phyloP scores from a whole-genome alignment of 2,797 vertebrate genomes.

The Podargus strigoides region DNA sequence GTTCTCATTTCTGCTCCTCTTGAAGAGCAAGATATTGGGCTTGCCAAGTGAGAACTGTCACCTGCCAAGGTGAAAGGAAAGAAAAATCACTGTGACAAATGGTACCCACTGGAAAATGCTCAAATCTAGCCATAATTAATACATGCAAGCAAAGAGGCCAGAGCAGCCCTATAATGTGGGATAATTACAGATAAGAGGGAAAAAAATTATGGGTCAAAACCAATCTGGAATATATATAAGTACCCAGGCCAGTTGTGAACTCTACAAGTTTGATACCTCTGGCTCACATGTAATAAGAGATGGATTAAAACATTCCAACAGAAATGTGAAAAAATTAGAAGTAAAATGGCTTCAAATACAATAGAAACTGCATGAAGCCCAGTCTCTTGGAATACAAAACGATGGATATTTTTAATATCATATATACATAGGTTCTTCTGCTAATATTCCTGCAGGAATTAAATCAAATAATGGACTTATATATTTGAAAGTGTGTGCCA shows the following conservation, averaged over 20 bases:
- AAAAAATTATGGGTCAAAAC: not conserved
- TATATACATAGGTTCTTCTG: not conserved
- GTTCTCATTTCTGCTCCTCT: not conserved
- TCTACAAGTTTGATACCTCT: not conserved
- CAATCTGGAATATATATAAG: not conserved
- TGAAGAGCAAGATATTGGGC: not conserved
- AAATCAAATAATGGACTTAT: conserved; percentile 1
- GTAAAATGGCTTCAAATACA: not conserved
- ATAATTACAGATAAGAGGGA: not conserved
- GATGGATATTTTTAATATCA: not conserved
- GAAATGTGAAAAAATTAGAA: not conserved
- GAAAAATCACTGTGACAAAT: not conserved
- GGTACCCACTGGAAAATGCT: not conserved
- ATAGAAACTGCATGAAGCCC: not conserved
- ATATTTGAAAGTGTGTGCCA: not conserved
- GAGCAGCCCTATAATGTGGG: not conserved
- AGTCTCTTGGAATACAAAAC: not conserved
- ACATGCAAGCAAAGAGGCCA: not conserved
- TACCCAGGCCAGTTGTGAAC: not conserved
- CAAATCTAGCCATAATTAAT: not conserved
- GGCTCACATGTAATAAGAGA: not conserved
- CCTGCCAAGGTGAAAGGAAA: not conserved
- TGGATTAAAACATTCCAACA: not conserved
- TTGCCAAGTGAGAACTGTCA: not conserved
- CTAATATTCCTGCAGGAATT: not conserved